phyloP scores from a whole-genome alignment of 2,888 invertebrate genomes.

The Barypeithes pellucidus region DNA sequence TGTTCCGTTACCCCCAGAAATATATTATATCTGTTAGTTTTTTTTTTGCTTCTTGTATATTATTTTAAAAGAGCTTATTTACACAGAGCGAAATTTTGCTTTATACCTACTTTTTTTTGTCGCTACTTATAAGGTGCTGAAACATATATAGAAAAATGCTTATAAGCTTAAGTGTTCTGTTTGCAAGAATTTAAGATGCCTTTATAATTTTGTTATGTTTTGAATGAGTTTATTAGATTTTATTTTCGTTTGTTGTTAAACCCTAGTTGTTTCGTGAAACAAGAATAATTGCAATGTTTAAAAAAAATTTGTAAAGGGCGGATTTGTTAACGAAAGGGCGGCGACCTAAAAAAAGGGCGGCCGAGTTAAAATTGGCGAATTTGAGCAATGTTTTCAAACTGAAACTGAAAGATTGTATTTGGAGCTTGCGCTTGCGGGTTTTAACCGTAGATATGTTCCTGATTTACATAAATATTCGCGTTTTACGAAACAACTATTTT shows the following conservation, averaged over 20 bases:
- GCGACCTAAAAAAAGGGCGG: background rate
- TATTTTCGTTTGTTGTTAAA: constrained; percentile 38
- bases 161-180: constrained; percentile 41
- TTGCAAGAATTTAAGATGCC: constrained; percentile 25
- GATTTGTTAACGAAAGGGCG: background rate
- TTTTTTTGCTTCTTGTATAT: background rate
- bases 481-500: constrained; percentile 10
- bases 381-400: background rate
- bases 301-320: too few relatives aligned
- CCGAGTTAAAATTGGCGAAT: background rate
- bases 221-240: constrained; percentile 51
- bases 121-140: constrained; percentile 37
- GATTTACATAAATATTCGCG: background rate
- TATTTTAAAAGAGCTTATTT: background rate
- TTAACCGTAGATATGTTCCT: too few relatives aligned
- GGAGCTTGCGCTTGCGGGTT: too few relatives aligned
- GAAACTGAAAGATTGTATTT: too few relatives aligned
- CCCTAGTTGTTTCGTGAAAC: constrained; percentile 15
- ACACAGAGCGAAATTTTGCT: background rate
- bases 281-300: too few relatives aligned
- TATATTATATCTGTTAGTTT: background rate
- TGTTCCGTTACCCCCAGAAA: too few relatives aligned
- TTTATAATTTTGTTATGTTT: constrained; percentile 53
- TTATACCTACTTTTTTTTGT: constrained; percentile 12
- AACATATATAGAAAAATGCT: constrained; percentile 26